Conservation (phyloP, 2,113 vertebrate species). For the rabbit (Oryctolagus cuniculus) region mOryCun1.1 NC_091438.1:36589001-36589500, state of each 20-base stretch:
- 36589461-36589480: not conserved
- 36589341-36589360: not conserved
- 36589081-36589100: not conserved
- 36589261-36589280: not conserved
- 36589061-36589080: not conserved
- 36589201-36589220: not conserved
- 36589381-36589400: not conserved
- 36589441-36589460: not conserved
- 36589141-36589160: not conserved
- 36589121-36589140: not conserved
- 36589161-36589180: not conserved
- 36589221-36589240: not conserved
- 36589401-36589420: not conserved
- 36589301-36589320: not conserved
- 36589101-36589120: not conserved
- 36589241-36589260: not conserved
- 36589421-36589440: slow-evolving; percentile 18
- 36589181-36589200: not conserved
- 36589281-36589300: not conserved
- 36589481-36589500: not conserved
- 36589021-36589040: not conserved
- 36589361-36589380: not conserved
- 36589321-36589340: not conserved
- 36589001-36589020: not conserved
- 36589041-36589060: not conserved